Percentiles rank a stretch among this genome's conserved stretches.
Evolutionary conservation across 2,797 vertebrate genomes (phyloP).

Genomic region (Otolemur crassicaudatus): DNA sequence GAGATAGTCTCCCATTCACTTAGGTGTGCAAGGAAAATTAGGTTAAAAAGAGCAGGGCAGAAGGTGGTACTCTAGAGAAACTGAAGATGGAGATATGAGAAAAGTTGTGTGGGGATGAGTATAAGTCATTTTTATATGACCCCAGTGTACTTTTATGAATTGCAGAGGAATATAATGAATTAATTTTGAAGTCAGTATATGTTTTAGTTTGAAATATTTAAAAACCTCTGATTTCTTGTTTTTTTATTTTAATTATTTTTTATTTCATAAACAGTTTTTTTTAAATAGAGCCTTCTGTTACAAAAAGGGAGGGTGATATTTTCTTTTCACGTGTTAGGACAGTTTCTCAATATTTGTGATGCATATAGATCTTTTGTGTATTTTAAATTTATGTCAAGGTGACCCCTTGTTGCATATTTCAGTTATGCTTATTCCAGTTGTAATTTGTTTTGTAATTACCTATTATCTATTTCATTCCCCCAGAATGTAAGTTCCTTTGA

Average conservation of each 20-base stretch:
- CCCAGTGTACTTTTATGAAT: background rate
- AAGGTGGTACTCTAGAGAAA: background rate
- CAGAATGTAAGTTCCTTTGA: background rate
- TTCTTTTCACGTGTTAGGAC: background rate
- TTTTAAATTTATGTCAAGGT: conserved; percentile 24
- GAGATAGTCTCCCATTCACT: background rate
- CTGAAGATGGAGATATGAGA: background rate
- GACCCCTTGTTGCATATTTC: background rate
- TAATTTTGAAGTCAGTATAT: conserved; percentile 1
- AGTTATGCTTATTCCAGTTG: background rate
- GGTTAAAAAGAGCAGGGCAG: background rate
- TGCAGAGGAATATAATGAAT: conserved; percentile 20
- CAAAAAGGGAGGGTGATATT: background rate
- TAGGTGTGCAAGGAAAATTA: background rate
- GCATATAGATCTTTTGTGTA: background rate
- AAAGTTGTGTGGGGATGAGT: background rate
- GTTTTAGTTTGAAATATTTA: conserved; percentile 15
- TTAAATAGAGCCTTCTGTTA: background rate
- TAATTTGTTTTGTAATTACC: conserved; percentile 41
- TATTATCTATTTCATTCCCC: background rate
- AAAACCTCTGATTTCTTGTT: background rate
- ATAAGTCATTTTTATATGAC: background rate
- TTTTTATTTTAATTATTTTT: conserved; percentile 24
- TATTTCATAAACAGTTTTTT: conserved; percentile 25
- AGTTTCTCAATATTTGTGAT: conserved; percentile 33